A percentile compares a stretch with the other conserved stretches of the same genome.
Conservation (phyloP, 2,888 invertebrate species). For the Philaethria dido region DNA sequence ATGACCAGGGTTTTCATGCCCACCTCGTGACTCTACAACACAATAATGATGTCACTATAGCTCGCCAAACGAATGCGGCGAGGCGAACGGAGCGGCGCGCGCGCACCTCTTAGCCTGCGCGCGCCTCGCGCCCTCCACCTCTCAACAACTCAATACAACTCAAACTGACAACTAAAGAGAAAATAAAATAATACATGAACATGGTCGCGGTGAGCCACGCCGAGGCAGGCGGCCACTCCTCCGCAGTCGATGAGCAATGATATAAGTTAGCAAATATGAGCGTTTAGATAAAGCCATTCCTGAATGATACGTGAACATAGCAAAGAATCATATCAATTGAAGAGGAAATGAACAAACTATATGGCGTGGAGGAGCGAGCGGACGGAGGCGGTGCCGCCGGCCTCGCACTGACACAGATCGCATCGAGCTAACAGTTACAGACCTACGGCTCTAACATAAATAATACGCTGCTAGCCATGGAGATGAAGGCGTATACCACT, state of each 20-base stretch:
- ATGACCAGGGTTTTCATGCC: constrained; percentile 99
- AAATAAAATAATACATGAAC: constrained; percentile 68
- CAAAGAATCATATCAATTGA: constrained; percentile 71
- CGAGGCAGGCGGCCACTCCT: constrained; percentile 54
- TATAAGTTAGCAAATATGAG: constrained; percentile 78
- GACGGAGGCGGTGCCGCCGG: constrained; percentile 56
- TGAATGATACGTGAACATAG: constrained; percentile 79
- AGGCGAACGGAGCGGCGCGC: constrained; percentile 34
- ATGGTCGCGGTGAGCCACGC: constrained; percentile 60
- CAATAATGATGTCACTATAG: constrained; percentile 85
- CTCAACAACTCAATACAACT: constrained; percentile 71
- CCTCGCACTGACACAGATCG: constrained; percentile 74
- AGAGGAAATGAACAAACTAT: constrained; percentile 65
- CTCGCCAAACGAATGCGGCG: constrained; percentile 76
- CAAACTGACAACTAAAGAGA: constrained; percentile 74
- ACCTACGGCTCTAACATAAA: constrained; percentile 79
- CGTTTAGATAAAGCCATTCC: constrained; percentile 80
- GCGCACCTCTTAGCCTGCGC: constrained; percentile 38
- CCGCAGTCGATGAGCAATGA: constrained; percentile 58
- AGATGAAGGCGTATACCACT: constrained; percentile 79
- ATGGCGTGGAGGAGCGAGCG: constrained; percentile 71
- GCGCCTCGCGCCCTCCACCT: constrained; percentile 57
- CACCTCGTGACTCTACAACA: constrained; percentile 99
- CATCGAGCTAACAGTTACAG: constrained; percentile 78
- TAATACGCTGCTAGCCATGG: constrained; percentile 80